Evolutionary conservation across 2,113 vertebrate species (phyloP).

Genomic region (Gopherus flavomarginatus): DNA sequence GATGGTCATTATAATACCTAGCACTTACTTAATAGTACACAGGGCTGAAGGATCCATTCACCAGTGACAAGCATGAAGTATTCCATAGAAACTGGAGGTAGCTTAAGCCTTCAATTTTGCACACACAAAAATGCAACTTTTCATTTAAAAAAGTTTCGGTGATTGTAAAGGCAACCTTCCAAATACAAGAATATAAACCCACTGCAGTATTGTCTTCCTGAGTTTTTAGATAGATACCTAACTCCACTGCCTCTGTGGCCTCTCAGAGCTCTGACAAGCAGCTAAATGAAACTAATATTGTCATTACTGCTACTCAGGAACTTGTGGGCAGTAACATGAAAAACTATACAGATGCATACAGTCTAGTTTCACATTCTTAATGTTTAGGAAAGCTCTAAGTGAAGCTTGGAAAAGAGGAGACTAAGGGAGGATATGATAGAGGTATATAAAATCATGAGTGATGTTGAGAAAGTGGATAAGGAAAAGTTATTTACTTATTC

Average conservation of each 20-base stretch:
- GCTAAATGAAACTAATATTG: background rate
- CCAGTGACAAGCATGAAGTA: background rate
- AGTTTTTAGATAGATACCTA: background rate
- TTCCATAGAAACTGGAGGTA: background rate
- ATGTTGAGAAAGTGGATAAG: no score
- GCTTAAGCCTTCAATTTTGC: background rate
- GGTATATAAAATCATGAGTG: no score
- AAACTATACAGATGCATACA: background rate
- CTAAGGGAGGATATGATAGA: no score
- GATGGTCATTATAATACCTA: background rate
- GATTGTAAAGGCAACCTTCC: background rate
- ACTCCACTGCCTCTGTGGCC: background rate
- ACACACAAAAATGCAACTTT: background rate
- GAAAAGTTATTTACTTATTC: no score
- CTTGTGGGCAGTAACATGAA: background rate
- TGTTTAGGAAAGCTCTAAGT: background rate
- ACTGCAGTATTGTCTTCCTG: background rate
- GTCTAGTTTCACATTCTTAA: background rate
- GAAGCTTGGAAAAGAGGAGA: no score
- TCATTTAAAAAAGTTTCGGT: background rate
- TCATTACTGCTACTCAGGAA: background rate
- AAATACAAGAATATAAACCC: background rate
- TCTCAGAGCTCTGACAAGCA: background rate
- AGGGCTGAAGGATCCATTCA: constrained; percentile 25
- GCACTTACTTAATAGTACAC: background rate